Conservation (phyloP, 37 sponge, comb jelly and placozoan species). For the Petrosia ficiformis region DNA sequence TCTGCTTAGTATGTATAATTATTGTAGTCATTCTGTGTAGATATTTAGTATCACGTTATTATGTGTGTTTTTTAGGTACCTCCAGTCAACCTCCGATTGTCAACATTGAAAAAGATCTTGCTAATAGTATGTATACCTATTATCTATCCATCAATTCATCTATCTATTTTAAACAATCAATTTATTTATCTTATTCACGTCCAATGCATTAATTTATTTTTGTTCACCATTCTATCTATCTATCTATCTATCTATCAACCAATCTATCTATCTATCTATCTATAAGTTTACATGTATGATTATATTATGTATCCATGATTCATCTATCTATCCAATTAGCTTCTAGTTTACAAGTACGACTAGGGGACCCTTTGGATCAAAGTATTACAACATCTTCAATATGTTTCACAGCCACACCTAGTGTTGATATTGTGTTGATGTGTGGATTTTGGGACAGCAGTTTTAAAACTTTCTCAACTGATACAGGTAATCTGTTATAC, state of each 20-base stretch:
- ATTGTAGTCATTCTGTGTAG: too few relatives aligned
- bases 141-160: not conserved
- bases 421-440: conserved; percentile 47
- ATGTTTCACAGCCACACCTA: conserved; percentile 65
- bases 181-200: not conserved
- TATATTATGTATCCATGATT: too few relatives aligned
- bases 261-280: too few relatives aligned
- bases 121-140: conserved; percentile 16
- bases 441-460: conserved; percentile 90
- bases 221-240: conserved; percentile 4
- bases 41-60: not conserved
- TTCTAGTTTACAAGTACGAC: conserved; percentile 16
- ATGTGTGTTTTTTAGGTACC: conserved; percentile 23
- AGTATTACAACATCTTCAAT: conserved; percentile 47
- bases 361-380: conserved; percentile 81
- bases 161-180: too few relatives aligned
- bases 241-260: too few relatives aligned
- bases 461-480: conserved; percentile 70
- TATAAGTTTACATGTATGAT: not conserved
- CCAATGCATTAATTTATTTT: not conserved
- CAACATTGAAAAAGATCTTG: conserved; percentile 43
- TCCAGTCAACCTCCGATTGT: conserved; percentile 35
- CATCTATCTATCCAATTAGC: conserved; percentile 1
- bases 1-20: too few relatives aligned
- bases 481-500: conserved; percentile 30